Evolutionary conservation across 2,797 vertebrate species (phyloP), one percentile per base, ranked within the genome.

Genomic region (Pampus argenteus): DNA sequence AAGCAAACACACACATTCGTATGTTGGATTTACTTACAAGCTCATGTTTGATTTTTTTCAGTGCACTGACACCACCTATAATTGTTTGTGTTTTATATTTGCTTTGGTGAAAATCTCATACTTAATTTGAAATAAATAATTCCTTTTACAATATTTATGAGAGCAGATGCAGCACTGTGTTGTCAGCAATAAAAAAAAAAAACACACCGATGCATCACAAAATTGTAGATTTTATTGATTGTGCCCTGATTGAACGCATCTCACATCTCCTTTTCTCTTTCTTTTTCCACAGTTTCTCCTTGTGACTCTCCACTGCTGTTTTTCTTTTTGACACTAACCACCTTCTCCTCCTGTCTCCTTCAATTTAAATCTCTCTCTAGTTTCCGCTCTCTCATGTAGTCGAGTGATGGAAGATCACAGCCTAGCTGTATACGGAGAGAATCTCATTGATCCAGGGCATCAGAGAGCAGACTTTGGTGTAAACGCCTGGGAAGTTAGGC

Each of bases 381-480:
- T 81, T 70, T 26, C 18, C 66, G 5, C 49, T 66, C 54, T 64
- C 28, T 74, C 22, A 4, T 45, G 61, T 62, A 20, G 45, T 47
- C 49, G 51, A 64, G 60, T 71, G 71, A 80, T 44, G 31, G 51
- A 6, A 71, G 66, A 77, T 81, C 58, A 72, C 66, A 76, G 68
- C 57, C 88, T 92, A 96, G 81, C 86, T 74, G 84, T 95, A 91
- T 73, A 42, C 76, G 3, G 78, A 20, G 0, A 97, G 91, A 60
- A 76, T 94, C 0, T 83, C 80, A 6, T 85, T 0, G 78, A 97
- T 97, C 97, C 96, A 98, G 58, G 93, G 72, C 66, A 91, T 40
- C 7, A 96, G 94, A 75, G 93, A 92, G 84, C 96, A 98, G 36
- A 96, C 93, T 83, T 94, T 94, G 20, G 95, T 96, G 89, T 97